Percentiles rank a stretch among this genome's conserved stretches.
Conservation (phyloP, 2,797 vertebrate genomes). For the Lithobates sylvaticus region DNA sequence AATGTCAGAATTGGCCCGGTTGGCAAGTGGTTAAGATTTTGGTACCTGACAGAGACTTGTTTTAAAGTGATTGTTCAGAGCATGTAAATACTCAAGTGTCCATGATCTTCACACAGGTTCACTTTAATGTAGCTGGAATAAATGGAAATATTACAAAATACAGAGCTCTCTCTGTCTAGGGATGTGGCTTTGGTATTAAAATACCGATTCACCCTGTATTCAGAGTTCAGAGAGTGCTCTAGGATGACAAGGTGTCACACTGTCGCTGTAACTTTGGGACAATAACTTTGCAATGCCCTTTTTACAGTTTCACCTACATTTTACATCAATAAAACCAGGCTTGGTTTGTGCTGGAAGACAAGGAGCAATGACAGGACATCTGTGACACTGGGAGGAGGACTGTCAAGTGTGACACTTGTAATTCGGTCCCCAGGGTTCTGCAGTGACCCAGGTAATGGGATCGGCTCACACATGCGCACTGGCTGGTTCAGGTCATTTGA, state of each 20-base stretch:
- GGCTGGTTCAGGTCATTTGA: slow-evolving; percentile 11
- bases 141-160: neutral
- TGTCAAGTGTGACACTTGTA: neutral
- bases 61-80: too few relatives aligned
- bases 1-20: too few relatives aligned
- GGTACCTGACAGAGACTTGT: too few relatives aligned
- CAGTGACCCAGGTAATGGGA: slow-evolving; percentile 14
- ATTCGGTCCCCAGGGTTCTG: neutral
- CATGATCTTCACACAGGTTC: too few relatives aligned
- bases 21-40: too few relatives aligned
- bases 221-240: neutral
- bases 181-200: neutral
- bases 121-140: neutral
- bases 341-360: neutral
- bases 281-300: neutral
- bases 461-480: slow-evolving; percentile 11
- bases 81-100: too few relatives aligned
- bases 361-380: neutral
- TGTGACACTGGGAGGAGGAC: neutral
- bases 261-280: neutral
- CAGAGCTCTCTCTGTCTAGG: neutral
- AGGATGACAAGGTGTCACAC: too few relatives aligned
- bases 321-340: neutral
- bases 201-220: neutral
- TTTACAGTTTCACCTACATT: neutral